Base-by-base conservation (phyloP, 2,797 vertebrate species). In the Melanotaenia pygmaea region DNA sequence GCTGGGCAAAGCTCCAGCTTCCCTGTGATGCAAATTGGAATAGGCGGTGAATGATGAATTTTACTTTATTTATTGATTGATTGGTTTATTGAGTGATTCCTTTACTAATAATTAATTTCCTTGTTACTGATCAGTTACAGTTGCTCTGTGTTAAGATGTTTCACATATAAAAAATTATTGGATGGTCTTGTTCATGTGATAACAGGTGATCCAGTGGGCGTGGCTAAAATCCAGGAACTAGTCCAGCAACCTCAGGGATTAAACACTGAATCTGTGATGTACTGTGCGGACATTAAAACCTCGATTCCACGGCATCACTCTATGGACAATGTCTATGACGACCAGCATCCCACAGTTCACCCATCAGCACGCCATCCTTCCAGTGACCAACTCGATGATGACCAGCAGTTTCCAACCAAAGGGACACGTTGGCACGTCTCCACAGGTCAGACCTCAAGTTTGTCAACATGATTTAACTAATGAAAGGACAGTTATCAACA, bases 171-270 rank as follows among this genome's bases (percentile, higher is more conserved):
- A 13, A 40, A 40, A 40, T 16, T 35, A 9, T 35, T 35, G 34
- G 1, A 7, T 35, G 34, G 9, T 35, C 34, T 35, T 35, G 37
- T 38, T 38, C 2, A 1, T 12, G 10, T 38, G 37, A 12, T n/a
- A 32, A 12, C 77, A 80, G 85, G 35, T 22, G 53, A 13, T 10
- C 1, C 45, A 0, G 18, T 14, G 0, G 45, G 3, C 0, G 16
- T 86, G 82, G 54, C 87, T 81, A 79, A 88, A 87, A 10, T 88
- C 83, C 89, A 92, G 85, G 73, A 81, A 2, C 76, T 34, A 5
- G 63, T 88, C 0, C 76, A 40, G n/a, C 73, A 11, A 5, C 45
- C 94, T 87, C 70, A 90, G 67, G 53, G 94, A 86, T 73, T 92
- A 84, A 83, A 79, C 83, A 0, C 72, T 32, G 81, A 94, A 86